A percentile compares a stretch with the other conserved stretches of the same genome.
These are phyloP conservation scores for Chrysemys picta DNA, from an alignment of 2,113 vertebrate genomes.

Conservation along the genomic window DNA sequence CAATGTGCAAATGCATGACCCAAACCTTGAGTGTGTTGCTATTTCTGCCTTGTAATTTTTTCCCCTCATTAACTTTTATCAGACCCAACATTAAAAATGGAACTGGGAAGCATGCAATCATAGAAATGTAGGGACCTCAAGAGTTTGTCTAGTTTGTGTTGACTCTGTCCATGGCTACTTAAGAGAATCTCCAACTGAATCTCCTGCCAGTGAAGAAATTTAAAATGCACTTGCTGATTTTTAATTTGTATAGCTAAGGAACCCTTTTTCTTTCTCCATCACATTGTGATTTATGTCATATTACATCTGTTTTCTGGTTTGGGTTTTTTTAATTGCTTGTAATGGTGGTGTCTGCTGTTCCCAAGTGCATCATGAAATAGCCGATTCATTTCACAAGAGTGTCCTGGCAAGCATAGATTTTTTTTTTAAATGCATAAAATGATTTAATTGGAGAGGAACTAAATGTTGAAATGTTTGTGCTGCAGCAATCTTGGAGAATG, in stretches of 20 bases:
- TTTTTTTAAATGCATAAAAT: constrained; percentile 60
- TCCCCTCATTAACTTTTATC: not conserved
- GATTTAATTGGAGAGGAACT: not conserved
- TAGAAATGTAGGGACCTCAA: no score
- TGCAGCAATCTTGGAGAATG: not conserved
- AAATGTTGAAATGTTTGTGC: not conserved
- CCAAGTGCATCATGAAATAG: constrained; percentile 68
- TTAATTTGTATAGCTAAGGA: constrained; percentile 37
- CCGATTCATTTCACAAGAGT: constrained; percentile 68
- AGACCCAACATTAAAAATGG: constrained; percentile 15
- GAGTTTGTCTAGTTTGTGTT: no score
- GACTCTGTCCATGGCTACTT: not conserved
- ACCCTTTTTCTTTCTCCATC: constrained; percentile 44
- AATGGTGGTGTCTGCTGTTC: constrained; percentile 73
- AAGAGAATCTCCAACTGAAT: not conserved
- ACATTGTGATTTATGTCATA: constrained; percentile 48
- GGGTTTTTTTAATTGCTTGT: constrained; percentile 64
- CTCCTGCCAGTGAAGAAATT: not conserved
- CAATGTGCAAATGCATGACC: not conserved
- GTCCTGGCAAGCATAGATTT: constrained; percentile 49
- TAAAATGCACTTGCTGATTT: constrained; percentile 18
- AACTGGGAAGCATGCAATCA: not conserved
- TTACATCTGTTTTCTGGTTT: constrained; percentile 44
- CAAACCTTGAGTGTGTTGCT: not conserved
- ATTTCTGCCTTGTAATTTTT: not conserved